Base-by-base conservation (phyloP, 2,113 vertebrate species). In the Theristicus caerulescens region DNA sequence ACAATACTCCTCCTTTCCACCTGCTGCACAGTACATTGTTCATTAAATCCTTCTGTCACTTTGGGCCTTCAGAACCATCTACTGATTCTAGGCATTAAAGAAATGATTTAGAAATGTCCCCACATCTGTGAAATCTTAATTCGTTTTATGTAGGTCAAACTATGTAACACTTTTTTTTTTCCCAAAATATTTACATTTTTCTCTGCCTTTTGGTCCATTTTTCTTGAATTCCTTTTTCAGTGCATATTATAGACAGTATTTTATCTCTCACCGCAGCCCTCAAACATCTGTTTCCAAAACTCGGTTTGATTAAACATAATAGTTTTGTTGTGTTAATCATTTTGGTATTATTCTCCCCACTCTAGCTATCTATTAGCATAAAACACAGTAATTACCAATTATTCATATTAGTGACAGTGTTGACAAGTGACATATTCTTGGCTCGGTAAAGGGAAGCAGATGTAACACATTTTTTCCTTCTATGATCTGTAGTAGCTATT, bases 101-200 rank as follows among this genome's bases (percentile, higher is more conserved):
- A 84, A 80, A 65, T 36, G 1, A 40, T 57, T 76, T 72, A 90
- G 46, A 71, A 71, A 19, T 3, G 2, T 31, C 14, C 15, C 6
- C 9, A 61, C 8, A 40, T 57, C 18, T 57, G 11, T 82, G 62
- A 90, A 76, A 79, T 51, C 61, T 79, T 65, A 24, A 46, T 71
- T 67, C 2, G 70, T 86, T 92, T 71, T 40, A 57, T 32, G 7
- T 15, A 21, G 38, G 34, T 64, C 51, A 82, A 78, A 71, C 5
- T 25, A 17, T 14, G 4, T 21, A 81, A 49, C 12, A 73, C 11
- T 20, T 64, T 38, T 9, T 1, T 20, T 1, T 20, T 0, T 1
- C 1, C 4, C 4, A 0, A 70, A 80, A 62, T 52, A 73, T 51
- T 55, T 81, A 65, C 5, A 13, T 61, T 84, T 81, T 66, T 32